A percentile compares a stretch with the other conserved stretches of the same genome.
These are phyloP conservation scores for Drosophila arawakana DNA, from an alignment of 1,140 invertebrate species.

Conservation along the genomic window DNA sequence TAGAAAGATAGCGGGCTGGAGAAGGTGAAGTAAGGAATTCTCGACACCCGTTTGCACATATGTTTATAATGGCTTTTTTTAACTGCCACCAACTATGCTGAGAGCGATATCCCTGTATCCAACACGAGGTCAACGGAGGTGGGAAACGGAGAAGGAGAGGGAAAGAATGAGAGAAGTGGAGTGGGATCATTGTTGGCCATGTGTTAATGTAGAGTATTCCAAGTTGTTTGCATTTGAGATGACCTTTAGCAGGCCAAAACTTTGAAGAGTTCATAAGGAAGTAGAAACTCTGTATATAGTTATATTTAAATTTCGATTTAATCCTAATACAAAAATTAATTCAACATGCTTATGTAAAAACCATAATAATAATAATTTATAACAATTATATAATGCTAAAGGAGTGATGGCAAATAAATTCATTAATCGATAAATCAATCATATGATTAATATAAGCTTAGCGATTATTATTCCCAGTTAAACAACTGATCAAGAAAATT, in stretches of 20 bases:
- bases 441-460: too few species aligned
- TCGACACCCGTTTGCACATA: slow-evolving; percentile 59
- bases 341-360: too few species aligned
- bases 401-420: too few species aligned
- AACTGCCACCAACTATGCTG: slow-evolving; percentile 57
- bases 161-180: neutral
- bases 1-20: neutral
- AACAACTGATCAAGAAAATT: too few species aligned
- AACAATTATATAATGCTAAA: too few species aligned
- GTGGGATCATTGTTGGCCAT: slow-evolving; percentile 2
- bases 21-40: slow-evolving; percentile 1
- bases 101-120: slow-evolving; percentile 5
- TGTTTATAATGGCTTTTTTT: slow-evolving; percentile 76
- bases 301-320: neutral
- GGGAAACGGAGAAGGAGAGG: neutral
- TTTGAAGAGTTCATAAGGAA: neutral
- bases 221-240: neutral
- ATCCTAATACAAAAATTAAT: too few species aligned
- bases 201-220: slow-evolving; percentile 8
- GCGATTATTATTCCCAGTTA: too few species aligned
- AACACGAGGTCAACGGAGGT: neutral
- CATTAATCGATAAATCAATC: too few species aligned
- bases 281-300: neutral
- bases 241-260: neutral
- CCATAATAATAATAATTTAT: too few species aligned